These are phyloP conservation scores for Ormyrus pomaceus DNA, from an alignment of 2,888 invertebrate species.

Conservation along the genomic window DNA sequence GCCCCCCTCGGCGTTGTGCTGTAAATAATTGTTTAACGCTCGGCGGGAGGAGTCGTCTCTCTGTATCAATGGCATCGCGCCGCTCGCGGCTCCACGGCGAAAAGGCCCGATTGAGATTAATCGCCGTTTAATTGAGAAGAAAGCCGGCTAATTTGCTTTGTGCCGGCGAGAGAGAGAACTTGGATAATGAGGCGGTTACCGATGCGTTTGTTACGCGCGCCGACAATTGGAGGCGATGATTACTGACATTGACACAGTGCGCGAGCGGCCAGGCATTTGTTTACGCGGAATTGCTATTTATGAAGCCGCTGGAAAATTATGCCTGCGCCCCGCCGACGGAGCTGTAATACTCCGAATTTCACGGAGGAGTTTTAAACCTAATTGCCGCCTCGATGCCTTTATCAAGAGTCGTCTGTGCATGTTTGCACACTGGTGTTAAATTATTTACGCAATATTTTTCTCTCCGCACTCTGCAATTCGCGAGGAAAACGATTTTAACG, in stretches of 20 bases:
- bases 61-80: background rate
- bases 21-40: too few relatives aligned
- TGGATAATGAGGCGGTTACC: background rate
- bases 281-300: background rate
- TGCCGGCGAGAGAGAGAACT: background rate
- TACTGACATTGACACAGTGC: slow-evolving; percentile 1
- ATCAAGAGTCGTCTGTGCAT: too few relatives aligned
- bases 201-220: background rate
- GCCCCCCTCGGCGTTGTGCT: too few relatives aligned
- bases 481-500: too few relatives aligned
- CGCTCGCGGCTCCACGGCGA: background rate
- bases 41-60: background rate
- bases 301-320: too few relatives aligned
- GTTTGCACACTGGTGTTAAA: too few relatives aligned
- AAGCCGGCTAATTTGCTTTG: background rate
- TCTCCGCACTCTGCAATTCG: too few relatives aligned
- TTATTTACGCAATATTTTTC: too few relatives aligned
- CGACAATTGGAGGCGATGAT: slow-evolving; percentile 9
- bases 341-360: too few relatives aligned
- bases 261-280: background rate
- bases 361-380: too few relatives aligned
- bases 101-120: slow-evolving; percentile 7
- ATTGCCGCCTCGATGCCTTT: too few relatives aligned
- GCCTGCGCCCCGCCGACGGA: too few relatives aligned
- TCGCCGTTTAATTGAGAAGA: slow-evolving; percentile 13